A percentile compares a stretch with the other conserved stretches of the same genome.
These are phyloP conservation scores for Lucilia cuprina DNA, from an alignment of 1,140 invertebrate species.

Conservation along the genomic window DNA sequence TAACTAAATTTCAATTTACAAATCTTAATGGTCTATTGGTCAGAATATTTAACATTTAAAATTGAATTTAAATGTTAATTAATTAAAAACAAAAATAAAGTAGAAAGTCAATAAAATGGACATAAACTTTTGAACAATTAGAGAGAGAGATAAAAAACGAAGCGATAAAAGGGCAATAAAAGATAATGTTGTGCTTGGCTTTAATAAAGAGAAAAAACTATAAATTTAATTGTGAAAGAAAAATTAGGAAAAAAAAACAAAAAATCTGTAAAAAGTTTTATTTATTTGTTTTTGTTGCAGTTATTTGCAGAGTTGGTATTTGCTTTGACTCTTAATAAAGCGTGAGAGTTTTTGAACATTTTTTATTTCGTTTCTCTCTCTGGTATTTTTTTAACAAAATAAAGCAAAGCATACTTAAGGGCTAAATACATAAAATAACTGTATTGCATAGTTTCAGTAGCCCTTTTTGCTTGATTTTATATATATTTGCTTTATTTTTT, in stretches of 20 bases:
- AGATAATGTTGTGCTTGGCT: no score
- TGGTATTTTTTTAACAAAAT: background rate
- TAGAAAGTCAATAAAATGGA: no score
- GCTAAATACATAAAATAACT: background rate
- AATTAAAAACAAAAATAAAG: no score
- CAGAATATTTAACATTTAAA: no score
- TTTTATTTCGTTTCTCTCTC: background rate
- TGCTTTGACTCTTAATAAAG: background rate
- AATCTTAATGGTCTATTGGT: no score
- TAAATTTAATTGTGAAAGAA: no score
- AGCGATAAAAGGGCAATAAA: no score
- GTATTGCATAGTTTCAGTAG: background rate
- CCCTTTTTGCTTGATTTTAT: background rate
- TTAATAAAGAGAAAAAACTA: no score
- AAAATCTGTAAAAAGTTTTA: background rate
- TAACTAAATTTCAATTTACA: no score
- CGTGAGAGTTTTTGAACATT: constrained; percentile 6
- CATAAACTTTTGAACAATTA: no score
- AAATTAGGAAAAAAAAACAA: background rate
- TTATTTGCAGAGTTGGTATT: background rate
- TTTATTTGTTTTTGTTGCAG: background rate
- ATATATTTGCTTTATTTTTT: background rate
- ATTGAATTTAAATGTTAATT: no score
- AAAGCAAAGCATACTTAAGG: constrained; percentile 2
- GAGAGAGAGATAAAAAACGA: no score